Evolutionary conservation across 2,113 vertebrate species (phyloP), one percentile per base, ranked within the genome.

Genomic region (Labeo rohita): DNA sequence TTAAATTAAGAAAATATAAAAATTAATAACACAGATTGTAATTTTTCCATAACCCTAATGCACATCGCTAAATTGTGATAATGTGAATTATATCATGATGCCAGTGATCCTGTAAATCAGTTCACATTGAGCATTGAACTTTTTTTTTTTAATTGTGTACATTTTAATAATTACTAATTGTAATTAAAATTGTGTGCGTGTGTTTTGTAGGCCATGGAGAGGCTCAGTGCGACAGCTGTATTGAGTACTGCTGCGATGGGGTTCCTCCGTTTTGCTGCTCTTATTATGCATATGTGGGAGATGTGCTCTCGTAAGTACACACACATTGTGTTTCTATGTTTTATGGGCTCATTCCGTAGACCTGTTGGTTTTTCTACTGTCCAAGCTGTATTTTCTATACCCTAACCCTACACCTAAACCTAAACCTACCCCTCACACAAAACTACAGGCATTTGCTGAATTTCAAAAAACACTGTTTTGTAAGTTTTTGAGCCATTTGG

Each of bases 261-360:
- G 93, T 93, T 21, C 90, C 96, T 0, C 95, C 96, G 59, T 98
- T 97, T 94, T 98, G 97, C 90, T 98, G 97, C 89, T 98, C 97
- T 1, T 99, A 99, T 94, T 98, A 97, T 5, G 96, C 97, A 90
- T 98, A 97, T 0, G 96, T 98, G 54, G 97, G 97, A n/a, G 98
- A 97, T 45, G 95, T 98, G 80, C 96, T 98, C 80, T 98, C 96
- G 96, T 99, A 93, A 97, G 96, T 95, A 80, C 23, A 80, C n/a
- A 34, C 23, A 78, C 63, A 39, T 39, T 39, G 39, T 39, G 39
- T 39, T 39, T 39, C 39, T 5, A 2, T 1, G 39, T 39, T 39
- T 39, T 39, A 39, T 39, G 3, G 39, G 39, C 5, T 39, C 39
- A 3, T 39, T 39, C 39, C 39, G 3, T 39, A 39, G 39, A 5